A percentile compares a stretch with the other conserved stretches of the same genome.
Conservation (phyloP, 2,797 vertebrate genomes). For the Fringilla coelebs region DNA sequence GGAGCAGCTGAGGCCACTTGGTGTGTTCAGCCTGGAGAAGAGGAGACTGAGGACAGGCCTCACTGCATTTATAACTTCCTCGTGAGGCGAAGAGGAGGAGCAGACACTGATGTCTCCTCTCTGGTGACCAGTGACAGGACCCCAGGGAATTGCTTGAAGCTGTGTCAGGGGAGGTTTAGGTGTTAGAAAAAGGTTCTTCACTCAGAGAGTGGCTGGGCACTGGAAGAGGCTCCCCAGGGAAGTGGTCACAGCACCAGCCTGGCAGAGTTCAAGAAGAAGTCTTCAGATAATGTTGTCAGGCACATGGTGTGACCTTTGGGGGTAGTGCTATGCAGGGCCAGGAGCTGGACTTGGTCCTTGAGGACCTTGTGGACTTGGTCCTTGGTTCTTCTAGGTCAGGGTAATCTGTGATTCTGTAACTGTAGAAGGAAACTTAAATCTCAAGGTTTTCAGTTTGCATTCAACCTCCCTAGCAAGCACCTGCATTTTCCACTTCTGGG, state of each 20-base stretch:
- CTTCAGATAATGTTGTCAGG: rapidly evolving
- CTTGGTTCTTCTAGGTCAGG: neutral
- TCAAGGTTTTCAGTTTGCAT: neutral
- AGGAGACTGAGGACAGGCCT: no score
- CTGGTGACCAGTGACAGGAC: no score
- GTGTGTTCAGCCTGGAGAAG: neutral
- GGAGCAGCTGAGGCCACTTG: neutral
- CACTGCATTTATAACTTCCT: no score
- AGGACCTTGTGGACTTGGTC: neutral
- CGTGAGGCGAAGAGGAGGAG: no score
- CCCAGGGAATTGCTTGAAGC: rapidly evolving
- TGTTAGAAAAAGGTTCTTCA: rapidly evolving
- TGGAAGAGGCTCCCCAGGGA: neutral
- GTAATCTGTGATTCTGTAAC: neutral
- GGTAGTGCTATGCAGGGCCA: neutral
- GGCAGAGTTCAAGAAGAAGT: neutral
- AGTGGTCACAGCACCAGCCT: neutral
- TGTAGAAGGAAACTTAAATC: neutral
- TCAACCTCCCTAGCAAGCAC: neutral
- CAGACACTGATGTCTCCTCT: no score
- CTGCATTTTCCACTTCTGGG: neutral
- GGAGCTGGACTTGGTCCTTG: neutral
- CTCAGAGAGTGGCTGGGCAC: neutral
- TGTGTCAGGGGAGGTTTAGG: neutral
- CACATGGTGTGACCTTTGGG: neutral